Evolutionary conservation across 2,888 invertebrate species (phyloP).

Genomic region (Geotrupes spiniger): DNA sequence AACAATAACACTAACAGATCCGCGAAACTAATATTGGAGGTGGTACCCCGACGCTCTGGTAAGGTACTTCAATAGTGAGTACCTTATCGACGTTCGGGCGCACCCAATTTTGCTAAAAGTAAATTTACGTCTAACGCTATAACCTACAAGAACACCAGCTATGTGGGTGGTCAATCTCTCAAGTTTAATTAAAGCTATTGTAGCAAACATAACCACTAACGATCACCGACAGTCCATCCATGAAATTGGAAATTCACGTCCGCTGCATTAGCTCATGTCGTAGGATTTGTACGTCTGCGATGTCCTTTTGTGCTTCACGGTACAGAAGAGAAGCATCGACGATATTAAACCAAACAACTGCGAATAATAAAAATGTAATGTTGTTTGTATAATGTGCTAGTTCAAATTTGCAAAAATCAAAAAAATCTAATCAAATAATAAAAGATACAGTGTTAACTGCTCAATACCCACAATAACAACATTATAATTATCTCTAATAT

Average conservation of each 20-base stretch:
- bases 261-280: conserved; percentile 28
- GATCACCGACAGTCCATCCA: not conserved
- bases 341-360: conserved; percentile 72
- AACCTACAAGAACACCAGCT: conserved; percentile 5
- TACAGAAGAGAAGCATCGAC: conserved; percentile 74
- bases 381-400: no score
- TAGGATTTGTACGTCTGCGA: conserved; percentile 71
- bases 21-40: no score
- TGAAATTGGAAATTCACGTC: not conserved
- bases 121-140: not conserved
- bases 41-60: no score
- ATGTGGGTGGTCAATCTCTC: conserved; percentile 4
- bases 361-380: no score
- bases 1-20: conserved; percentile 3
- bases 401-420: no score
- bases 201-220: not conserved
- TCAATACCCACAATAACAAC: no score
- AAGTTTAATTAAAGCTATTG: conserved; percentile 1
- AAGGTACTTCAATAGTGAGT: no score
- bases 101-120: no score
- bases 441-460: no score
- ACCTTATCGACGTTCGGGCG: no score
- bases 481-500: no score
- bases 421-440: no score
- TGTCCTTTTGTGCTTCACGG: conserved; percentile 64